Conservation (phyloP, 2,797 vertebrate genomes). For the Sarcophilus harrisii region DNA sequence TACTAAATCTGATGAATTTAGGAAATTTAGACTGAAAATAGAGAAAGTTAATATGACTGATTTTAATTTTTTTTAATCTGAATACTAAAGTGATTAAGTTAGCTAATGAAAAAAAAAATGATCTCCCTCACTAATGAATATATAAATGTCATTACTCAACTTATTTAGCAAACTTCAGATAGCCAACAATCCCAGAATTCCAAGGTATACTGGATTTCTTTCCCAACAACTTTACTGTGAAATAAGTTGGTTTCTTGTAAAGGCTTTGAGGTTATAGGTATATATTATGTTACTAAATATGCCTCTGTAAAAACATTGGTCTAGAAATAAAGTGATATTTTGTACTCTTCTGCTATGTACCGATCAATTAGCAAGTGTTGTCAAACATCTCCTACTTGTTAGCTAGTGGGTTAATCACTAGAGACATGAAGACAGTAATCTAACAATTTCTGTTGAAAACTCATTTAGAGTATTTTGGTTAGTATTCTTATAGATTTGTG, state of each 20-base stretch:
- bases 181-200: neutral
- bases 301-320: neutral
- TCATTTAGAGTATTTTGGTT: neutral
- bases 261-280: neutral
- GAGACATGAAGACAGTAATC: neutral
- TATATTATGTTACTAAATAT: neutral
- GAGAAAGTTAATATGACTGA: conserved; percentile 48
- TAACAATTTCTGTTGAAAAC: neutral
- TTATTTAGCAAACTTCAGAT: neutral
- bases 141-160: neutral
- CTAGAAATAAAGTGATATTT: neutral
- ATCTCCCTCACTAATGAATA: neutral
- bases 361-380: neutral
- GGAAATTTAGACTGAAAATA: conserved; percentile 62
- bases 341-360: neutral
- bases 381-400: neutral
- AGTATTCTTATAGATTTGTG: neutral
- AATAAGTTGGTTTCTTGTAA: neutral
- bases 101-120: neutral
- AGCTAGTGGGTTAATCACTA: neutral
- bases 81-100: conserved; percentile 21
- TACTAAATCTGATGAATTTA: conserved; percentile 39
- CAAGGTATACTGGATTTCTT: neutral
- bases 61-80: conserved; percentile 64
- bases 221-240: neutral